Evolutionary conservation across 2,113 vertebrate species (phyloP).

Genomic region (Morone chrysops): DNA sequence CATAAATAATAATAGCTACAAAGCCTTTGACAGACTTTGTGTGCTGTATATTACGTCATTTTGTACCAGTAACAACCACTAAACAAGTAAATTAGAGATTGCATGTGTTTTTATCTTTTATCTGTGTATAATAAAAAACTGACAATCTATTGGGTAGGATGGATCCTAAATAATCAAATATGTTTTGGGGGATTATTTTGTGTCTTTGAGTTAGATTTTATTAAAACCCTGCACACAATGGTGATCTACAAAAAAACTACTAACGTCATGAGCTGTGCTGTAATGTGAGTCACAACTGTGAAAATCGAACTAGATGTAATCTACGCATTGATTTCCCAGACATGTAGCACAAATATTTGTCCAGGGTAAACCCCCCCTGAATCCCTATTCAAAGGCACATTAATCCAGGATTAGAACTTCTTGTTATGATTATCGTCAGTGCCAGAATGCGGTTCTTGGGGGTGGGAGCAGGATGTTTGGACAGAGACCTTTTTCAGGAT

Average conservation of each 20-base stretch:
- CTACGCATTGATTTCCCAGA: conserved; percentile 76
- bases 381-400: conserved; percentile 70
- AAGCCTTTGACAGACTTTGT: not conserved
- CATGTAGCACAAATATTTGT: conserved; percentile 77
- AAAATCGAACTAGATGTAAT: conserved; percentile 59
- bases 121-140: not conserved
- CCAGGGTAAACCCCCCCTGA: conserved; percentile 60
- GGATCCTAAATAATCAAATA: not conserved
- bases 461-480: conserved; percentile 77
- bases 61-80: not conserved
- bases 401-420: conserved; percentile 75
- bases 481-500: conserved; percentile 93
- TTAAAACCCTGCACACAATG: conserved; percentile 10
- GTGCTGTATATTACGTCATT: not conserved
- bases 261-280: conserved; percentile 38
- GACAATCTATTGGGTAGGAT: not conserved
- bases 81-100: not conserved
- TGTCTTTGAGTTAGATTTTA: conserved; percentile 20
- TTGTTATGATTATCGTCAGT: conserved; percentile 67
- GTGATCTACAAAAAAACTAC: not conserved
- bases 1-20: not conserved
- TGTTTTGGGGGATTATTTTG: not conserved
- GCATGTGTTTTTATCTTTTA: too few species aligned
- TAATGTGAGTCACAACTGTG: conserved; percentile 56
- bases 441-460: conserved; percentile 61